A percentile compares a stretch with the other conserved stretches of the same genome.
Evolutionary conservation across 2,797 vertebrate genomes (phyloP).

Genomic region (Centroberyx gerrardi): DNA sequence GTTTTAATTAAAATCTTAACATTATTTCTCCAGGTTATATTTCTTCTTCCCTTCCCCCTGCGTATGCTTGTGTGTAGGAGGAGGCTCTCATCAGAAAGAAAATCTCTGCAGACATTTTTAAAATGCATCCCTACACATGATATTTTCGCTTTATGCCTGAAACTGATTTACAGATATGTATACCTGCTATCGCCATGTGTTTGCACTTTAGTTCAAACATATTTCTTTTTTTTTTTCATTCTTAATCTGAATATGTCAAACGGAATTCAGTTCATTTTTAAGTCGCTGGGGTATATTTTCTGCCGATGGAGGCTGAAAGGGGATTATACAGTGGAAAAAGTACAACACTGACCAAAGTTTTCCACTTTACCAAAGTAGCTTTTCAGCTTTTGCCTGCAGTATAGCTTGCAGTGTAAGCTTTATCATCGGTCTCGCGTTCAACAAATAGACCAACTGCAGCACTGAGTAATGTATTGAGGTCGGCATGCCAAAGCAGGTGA

Average conservation of each 20-base stretch:
- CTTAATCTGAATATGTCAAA: conserved; percentile 24
- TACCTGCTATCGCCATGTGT: conserved; percentile 32
- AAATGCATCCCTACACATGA: conserved; percentile 34
- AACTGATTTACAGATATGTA: conserved; percentile 34
- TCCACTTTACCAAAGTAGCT: conserved; percentile 47
- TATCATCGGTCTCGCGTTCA: conserved; percentile 19
- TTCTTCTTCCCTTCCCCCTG: no score
- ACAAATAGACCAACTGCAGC: conserved; percentile 47
- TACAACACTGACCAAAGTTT: conserved; percentile 59
- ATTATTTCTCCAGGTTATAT: no score
- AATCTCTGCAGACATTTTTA: conserved; percentile 6
- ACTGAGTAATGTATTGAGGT: conserved; percentile 61
- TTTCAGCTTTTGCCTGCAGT: conserved; percentile 45
- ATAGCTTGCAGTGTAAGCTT: conserved; percentile 12
- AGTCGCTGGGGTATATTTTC: conserved; percentile 52
- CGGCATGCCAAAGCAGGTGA: conserved; percentile 61
- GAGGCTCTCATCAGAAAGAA: neutral
- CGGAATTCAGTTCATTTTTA: conserved; percentile 37
- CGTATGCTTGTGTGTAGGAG: no score
- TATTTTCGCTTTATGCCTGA: conserved; percentile 5
- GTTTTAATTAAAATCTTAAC: no score
- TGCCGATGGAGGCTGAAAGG: conserved; percentile 47
- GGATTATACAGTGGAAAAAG: conserved; percentile 56
- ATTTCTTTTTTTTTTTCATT: conserved; percentile 24
- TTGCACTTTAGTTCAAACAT: conserved; percentile 37